Evolutionary conservation across 2,888 invertebrate genomes (phyloP).

Genomic region (Torymus aiolomorphi): DNA sequence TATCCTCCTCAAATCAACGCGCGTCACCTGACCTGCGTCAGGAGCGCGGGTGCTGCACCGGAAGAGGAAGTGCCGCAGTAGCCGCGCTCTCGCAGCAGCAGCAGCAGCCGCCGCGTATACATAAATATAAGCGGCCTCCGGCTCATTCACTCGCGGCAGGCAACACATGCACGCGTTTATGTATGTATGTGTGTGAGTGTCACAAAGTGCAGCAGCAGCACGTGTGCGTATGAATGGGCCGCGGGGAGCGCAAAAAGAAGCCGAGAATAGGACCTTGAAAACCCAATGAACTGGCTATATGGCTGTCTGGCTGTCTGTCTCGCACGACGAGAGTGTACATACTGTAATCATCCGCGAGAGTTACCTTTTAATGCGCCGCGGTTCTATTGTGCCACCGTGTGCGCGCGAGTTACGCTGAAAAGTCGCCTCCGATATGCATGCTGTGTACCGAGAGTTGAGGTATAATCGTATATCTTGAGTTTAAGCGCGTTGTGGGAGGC

Average conservation of each 20-base stretch:
- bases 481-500: too few species aligned
- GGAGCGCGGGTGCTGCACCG: background rate
- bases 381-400: too few species aligned
- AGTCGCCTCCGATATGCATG: too few species aligned
- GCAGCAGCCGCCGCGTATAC: background rate
- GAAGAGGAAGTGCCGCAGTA: slow-evolving; percentile 44
- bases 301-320: slow-evolving; percentile 31
- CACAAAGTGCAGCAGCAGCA: background rate
- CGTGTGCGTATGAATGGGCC: slow-evolving; percentile 34
- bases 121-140: slow-evolving; percentile 12
- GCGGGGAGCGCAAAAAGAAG: slow-evolving; percentile 16
- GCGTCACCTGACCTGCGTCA: slow-evolving; percentile 13
- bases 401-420: too few species aligned
- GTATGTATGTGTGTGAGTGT: too few species aligned
- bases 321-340: too few species aligned
- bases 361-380: too few species aligned
- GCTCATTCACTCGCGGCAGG: slow-evolving; percentile 1
- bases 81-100: background rate
- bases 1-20: too few species aligned
- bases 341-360: too few species aligned
- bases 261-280: slow-evolving; percentile 46
- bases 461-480: too few species aligned
- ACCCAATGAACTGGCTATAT: slow-evolving; percentile 21
- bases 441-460: too few species aligned
- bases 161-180: slow-evolving; percentile 3